Percentiles rank a stretch among this genome's conserved stretches.
Conservation (phyloP, 2,113 vertebrate species). For the Spermophilus dauricus region DNA sequence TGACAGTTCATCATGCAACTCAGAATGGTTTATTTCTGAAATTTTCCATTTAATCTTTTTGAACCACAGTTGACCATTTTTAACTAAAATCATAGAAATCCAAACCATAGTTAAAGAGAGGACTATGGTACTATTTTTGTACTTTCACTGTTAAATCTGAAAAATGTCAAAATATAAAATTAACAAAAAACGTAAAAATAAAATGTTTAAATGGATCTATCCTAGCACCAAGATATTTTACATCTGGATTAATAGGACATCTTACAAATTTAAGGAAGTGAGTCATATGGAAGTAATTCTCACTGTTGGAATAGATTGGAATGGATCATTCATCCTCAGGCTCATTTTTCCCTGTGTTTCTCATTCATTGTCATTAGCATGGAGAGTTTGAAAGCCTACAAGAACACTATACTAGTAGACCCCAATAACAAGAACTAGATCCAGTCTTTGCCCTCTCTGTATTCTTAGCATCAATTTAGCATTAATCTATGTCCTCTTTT, state of each 20-base stretch:
- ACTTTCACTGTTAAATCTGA: slow-evolving; percentile 9
- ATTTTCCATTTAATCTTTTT: neutral
- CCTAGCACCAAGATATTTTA: neutral
- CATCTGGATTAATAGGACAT: neutral
- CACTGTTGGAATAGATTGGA: neutral
- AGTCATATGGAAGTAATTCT: slow-evolving; percentile 26
- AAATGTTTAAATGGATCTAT: neutral
- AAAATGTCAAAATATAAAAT: neutral
- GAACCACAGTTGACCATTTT: neutral
- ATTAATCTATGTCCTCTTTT: neutral
- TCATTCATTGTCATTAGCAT: neutral
- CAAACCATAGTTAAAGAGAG: neutral
- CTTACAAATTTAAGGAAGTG: slow-evolving; percentile 7
- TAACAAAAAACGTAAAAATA: neutral
- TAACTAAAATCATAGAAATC: neutral
- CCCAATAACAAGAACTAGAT: neutral
- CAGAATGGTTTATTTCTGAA: neutral
- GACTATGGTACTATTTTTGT: neutral
- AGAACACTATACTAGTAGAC: neutral
- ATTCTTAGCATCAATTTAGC: neutral
- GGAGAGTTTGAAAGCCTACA: neutral
- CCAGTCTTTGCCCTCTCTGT: neutral
- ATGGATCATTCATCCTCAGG: slow-evolving; percentile 3
- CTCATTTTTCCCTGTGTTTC: neutral
- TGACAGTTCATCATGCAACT: neutral